A percentile compares a stretch with the other conserved stretches of the same genome.
Conservation (phyloP, 2,113 vertebrate species). For the Cygnus atratus region DNA sequence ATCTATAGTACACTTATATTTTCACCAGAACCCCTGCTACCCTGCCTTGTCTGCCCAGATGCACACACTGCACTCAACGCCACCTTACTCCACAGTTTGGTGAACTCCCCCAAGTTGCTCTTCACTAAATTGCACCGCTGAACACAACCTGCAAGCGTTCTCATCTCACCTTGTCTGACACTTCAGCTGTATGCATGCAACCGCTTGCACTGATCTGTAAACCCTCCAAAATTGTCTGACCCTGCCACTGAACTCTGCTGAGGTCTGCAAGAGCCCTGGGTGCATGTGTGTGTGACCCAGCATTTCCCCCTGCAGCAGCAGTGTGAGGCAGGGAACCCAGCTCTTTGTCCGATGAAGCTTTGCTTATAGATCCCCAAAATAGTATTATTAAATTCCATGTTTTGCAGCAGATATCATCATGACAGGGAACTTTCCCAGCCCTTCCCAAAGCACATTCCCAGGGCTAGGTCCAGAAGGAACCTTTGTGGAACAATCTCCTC, state of each 20-base stretch:
- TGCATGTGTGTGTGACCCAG: neutral
- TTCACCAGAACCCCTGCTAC: neutral
- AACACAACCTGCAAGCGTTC: accelerated
- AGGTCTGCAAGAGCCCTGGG: neutral
- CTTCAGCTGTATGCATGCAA: neutral
- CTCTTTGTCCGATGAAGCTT: accelerated
- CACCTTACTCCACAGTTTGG: neutral
- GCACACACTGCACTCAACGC: neutral
- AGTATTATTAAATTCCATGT: too few species aligned
- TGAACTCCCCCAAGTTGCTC: neutral
- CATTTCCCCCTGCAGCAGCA: accelerated
- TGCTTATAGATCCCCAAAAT: neutral
- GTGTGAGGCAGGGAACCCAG: accelerated
- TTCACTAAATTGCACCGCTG: neutral
- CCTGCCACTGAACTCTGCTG: neutral
- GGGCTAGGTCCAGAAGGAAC: neutral
- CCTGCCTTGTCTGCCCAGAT: neutral
- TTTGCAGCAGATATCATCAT: neutral
- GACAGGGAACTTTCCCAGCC: neutral
- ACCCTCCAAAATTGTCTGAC: accelerated
- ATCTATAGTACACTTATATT: neutral
- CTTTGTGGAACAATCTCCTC: accelerated
- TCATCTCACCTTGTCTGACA: neutral
- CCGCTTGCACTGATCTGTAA: neutral
- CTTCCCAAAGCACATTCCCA: neutral